Percentiles rank a stretch among this genome's conserved stretches.
Conservation (phyloP, 2,797 vertebrate species). For the Sus cebifrons region DNA sequence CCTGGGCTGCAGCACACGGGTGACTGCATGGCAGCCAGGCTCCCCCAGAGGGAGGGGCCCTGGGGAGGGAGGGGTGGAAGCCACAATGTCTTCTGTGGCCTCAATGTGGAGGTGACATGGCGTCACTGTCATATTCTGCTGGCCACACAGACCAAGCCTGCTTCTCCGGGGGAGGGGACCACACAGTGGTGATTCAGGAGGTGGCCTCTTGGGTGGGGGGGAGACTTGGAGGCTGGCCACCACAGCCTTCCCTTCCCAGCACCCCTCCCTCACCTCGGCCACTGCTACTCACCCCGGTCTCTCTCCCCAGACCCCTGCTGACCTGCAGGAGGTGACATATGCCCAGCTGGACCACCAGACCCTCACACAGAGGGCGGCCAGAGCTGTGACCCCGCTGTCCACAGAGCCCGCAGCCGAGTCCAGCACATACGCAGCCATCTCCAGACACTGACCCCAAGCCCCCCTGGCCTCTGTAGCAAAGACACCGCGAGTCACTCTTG, state of each 20-base stretch:
- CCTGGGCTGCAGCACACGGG: fast-evolving
- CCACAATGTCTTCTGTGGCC: too few relatives aligned
- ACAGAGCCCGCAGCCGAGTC: not conserved
- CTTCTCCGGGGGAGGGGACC: fast-evolving
- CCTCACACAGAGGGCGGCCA: not conserved
- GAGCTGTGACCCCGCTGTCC: fast-evolving
- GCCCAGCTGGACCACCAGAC: not conserved
- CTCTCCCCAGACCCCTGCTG: not conserved
- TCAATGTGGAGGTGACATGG: not conserved
- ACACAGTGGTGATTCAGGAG: fast-evolving
- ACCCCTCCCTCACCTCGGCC: not conserved
- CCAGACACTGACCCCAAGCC: not conserved
- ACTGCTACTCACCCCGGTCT: not conserved
- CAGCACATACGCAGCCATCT: not conserved
- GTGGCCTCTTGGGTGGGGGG: not conserved
- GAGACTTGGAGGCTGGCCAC: not conserved
- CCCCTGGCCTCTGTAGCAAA: not conserved
- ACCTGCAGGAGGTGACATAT: slow-evolving; percentile 1
- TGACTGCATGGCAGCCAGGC: not conserved
- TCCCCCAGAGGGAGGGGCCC: not conserved
- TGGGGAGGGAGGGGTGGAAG: not conserved
- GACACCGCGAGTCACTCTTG: not conserved
- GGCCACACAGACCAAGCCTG: not conserved
- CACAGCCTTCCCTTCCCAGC: fast-evolving
- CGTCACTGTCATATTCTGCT: fast-evolving